phyloP scores from a whole-genome alignment of 2,888 invertebrate genomes.

The Encarsia formosa region DNA sequence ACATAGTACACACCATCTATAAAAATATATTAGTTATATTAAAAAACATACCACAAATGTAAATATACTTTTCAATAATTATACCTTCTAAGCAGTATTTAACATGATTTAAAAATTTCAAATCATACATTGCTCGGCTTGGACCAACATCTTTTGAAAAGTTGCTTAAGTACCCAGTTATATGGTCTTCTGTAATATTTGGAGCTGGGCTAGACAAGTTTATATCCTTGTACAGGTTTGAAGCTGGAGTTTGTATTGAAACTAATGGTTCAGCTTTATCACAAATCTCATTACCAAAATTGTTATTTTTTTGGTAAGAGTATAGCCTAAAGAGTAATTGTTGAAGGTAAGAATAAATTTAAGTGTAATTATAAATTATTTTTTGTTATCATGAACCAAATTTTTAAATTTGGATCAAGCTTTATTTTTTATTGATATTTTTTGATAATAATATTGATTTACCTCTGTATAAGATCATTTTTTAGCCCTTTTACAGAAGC shows the following conservation, averaged over 20 bases:
- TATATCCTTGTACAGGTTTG: neutral
- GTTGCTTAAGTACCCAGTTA: neutral
- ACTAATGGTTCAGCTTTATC: neutral
- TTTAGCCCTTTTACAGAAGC: no score
- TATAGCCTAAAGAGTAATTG: no score
- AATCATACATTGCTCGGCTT: constrained; percentile 1
- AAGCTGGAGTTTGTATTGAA: neutral
- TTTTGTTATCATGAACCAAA: no score
- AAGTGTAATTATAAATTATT: no score
- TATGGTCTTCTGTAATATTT: neutral
- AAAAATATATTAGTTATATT: no score
- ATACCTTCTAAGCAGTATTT: constrained; percentile 1
- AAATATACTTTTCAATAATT: neutral
- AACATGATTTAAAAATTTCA: neutral
- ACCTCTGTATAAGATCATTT: no score
- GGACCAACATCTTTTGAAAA: neutral
- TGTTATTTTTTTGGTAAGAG: neutral
- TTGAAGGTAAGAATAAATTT: no score
- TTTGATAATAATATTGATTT: no score
- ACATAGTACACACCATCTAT: constrained; percentile 4
- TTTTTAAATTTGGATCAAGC: no score
- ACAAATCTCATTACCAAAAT: neutral
- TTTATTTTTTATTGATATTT: no score
- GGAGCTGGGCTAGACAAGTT: neutral
- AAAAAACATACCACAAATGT: no score